Base-by-base conservation (phyloP, 2,888 invertebrate genomes). In the Pristionchus entomophagus region DNA sequence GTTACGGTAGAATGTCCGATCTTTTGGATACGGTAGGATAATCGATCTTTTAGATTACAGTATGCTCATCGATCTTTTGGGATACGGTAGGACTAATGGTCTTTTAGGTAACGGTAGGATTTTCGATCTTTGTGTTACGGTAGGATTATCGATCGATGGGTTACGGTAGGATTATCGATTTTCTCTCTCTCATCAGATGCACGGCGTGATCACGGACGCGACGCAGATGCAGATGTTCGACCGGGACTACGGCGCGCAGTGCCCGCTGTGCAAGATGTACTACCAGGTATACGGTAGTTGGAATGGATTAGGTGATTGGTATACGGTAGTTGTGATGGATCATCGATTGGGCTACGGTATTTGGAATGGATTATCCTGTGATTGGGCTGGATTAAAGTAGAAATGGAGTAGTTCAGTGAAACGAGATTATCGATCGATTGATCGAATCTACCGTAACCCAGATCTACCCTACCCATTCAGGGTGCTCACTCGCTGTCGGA, bases 401-500 rank as follows among this genome's bases (percentile, higher is more conserved):
- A 19, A 19, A 53, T 53, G 22, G 10, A 22, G 53, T 53, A 53
- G 53, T n/a, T n/a, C n/a, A n/a, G n/a, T n/a, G 14, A 45, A 45
- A 14, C 45, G 45, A 45, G 14, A 14, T 45, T 45, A 45, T n/a
- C n/a, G 56, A 22, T 22, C 26, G 22, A 22, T 59, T 26, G 59
- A n/a, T n/a, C n/a, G 10, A 1, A 26, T 22, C 29, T 56, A 56
- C 56, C 56, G 56, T 56, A 56, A 2, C 56, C n/a, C 56, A 5
- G 19, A 1, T 2, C 2, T 51, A 51, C 51, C 17, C 19, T 51
- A 51, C 35, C 65, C 65, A 4, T n/a, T 29, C 51, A 51, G 78
- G 78, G 51, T 41, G 26, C 49, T n/a, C 78, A 80, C 78, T 80
- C 78, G 78, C 78, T 80, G 41, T 80, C 78, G 19, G 78, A 80